Evolutionary conservation across 2,888 invertebrate genomes (phyloP).

Genomic region (Drosophila multiciliata): DNA sequence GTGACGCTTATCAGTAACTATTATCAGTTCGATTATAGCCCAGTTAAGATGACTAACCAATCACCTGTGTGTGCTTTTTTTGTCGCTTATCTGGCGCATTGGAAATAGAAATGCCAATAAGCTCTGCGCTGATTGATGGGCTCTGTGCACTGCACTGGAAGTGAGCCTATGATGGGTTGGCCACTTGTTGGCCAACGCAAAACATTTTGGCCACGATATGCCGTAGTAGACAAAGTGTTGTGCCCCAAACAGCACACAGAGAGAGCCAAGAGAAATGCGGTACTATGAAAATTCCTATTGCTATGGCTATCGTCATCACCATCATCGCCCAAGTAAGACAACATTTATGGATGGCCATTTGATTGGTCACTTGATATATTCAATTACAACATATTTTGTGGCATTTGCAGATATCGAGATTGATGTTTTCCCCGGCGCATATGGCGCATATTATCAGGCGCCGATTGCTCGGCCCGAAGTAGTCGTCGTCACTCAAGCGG

Average conservation of each 20-base stretch:
- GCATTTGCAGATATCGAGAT: conserved; percentile 68
- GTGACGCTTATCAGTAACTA: neutral
- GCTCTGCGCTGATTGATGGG: conserved; percentile 54
- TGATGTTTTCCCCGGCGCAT: conserved; percentile 74
- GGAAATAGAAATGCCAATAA: conserved; percentile 41
- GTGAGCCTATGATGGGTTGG: neutral
- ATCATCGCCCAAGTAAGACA: conserved; percentile 71
- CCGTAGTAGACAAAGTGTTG: conserved; percentile 57
- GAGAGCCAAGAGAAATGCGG: conserved; percentile 48
- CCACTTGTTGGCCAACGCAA: neutral
- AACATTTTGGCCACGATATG: conserved; percentile 15
- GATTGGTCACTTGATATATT: neutral
- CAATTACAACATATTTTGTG: neutral
- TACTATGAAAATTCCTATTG: conserved; percentile 75
- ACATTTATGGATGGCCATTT: neutral
- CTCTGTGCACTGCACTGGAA: conserved; percentile 18
- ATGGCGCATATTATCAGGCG: conserved; percentile 72
- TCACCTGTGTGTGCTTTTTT: conserved; percentile 8
- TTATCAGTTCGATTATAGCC: conserved; percentile 16
- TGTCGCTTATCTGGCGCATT: conserved; percentile 37
- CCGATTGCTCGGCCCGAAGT: conserved; percentile 69
- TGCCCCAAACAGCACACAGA: conserved; percentile 45
- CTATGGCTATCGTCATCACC: conserved; percentile 72
- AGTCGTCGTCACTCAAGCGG: conserved; percentile 64
- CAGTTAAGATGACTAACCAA: conserved; percentile 44